A percentile compares a stretch with the other conserved stretches of the same genome.
Evolutionary conservation across 2,888 invertebrate genomes (phyloP).

Genomic region (Hirtodrosophila cameraria): DNA sequence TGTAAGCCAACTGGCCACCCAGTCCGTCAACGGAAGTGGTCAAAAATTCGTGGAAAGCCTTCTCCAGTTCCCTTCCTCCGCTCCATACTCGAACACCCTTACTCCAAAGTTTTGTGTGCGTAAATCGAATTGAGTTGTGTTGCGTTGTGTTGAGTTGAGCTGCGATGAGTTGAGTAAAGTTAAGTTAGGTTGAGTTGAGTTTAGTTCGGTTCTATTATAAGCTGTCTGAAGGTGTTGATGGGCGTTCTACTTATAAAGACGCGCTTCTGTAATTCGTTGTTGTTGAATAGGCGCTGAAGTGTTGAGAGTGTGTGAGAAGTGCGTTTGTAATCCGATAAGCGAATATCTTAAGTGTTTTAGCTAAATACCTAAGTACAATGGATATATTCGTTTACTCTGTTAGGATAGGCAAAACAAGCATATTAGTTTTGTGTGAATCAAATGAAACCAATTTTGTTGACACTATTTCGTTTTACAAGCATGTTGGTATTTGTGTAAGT

Average conservation of each 20-base stretch:
- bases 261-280: background rate
- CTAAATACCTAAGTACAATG: constrained; percentile 24
- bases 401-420: too few relatives aligned
- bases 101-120: constrained; percentile 19
- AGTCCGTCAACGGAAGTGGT: constrained; percentile 56
- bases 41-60: constrained; percentile 70
- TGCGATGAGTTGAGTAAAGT: constrained; percentile 2
- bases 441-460: too few relatives aligned
- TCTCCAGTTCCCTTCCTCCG: constrained; percentile 18
- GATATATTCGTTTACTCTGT: background rate
- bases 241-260: constrained; percentile 20
- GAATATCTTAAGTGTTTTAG: constrained; percentile 10
- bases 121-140: constrained; percentile 39
- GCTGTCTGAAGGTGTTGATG: constrained; percentile 35
- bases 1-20: constrained; percentile 56
- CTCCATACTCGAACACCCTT: background rate
- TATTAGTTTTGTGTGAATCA: too few relatives aligned
- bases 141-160: too few relatives aligned
- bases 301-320: constrained; percentile 21
- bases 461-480: too few relatives aligned
- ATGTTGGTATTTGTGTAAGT: too few relatives aligned
- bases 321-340: constrained; percentile 26
- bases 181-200: constrained; percentile 7
- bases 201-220: constrained; percentile 4
- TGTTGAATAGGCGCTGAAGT: constrained; percentile 15